These are phyloP conservation scores for Platorchestia sp. DNA, from an alignment of 1,140 invertebrate species.

Conservation along the genomic window DNA sequence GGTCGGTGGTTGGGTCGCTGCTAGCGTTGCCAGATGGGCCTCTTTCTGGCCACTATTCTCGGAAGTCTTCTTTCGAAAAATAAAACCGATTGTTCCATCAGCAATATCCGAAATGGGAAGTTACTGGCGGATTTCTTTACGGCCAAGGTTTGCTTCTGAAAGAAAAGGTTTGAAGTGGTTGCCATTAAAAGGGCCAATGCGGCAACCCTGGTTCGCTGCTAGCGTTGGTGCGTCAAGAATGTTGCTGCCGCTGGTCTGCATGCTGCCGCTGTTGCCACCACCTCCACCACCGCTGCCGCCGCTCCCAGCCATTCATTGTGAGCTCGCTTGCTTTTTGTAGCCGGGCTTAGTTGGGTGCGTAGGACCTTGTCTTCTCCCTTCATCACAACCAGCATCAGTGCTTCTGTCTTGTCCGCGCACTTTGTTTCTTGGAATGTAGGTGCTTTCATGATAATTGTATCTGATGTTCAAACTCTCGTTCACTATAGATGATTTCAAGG, in stretches of 20 bases:
- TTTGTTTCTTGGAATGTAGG: background rate
- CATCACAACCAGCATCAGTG: background rate
- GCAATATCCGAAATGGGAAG: too few species aligned
- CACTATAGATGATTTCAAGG: too few species aligned
- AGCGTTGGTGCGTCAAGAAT: conserved; percentile 47
- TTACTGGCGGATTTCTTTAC: too few species aligned
- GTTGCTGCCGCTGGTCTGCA: background rate
- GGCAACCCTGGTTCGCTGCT: background rate
- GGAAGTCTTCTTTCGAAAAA: too few species aligned
- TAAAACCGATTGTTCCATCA: too few species aligned
- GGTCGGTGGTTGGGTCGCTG: background rate
- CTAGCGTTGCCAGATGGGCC: too few species aligned
- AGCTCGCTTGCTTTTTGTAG: conserved; percentile 12
- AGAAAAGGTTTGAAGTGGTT: too few species aligned
- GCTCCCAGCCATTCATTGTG: conserved; percentile 51
- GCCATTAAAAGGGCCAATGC: too few species aligned
- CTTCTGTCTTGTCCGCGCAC: background rate
- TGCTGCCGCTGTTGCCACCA: background rate
- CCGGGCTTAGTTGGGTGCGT: background rate
- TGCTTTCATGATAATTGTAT: too few species aligned
- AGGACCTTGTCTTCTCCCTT: conserved; percentile 10
- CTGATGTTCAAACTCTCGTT: too few species aligned
- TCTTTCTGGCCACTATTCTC: too few species aligned
- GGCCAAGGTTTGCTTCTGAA: too few species aligned
- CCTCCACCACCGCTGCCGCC: background rate